Conservation (phyloP, 1,140 invertebrate genomes). For the Argopecten irradians region DNA sequence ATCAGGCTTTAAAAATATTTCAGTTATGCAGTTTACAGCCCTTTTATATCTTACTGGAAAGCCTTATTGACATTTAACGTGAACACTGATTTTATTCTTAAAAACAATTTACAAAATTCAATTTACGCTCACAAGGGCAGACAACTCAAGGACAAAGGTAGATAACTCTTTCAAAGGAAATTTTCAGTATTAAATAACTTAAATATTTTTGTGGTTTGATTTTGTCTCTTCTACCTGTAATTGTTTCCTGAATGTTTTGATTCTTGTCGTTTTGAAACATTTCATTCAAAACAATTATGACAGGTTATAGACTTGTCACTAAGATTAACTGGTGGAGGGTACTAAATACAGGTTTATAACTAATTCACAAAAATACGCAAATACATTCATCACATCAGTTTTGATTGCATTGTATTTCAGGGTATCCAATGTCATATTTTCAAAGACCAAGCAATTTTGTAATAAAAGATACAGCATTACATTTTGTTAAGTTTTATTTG, state of each 20-base stretch:
- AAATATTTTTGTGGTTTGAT: no score
- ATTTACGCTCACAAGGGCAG: no score
- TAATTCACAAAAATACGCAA: neutral
- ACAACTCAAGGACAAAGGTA: no score
- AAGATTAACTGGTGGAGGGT: neutral
- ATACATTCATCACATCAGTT: neutral
- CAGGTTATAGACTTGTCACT: neutral
- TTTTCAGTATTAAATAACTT: no score
- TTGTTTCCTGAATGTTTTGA: neutral
- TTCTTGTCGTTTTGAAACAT: neutral
- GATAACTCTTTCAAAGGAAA: no score
- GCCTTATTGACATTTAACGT: no score
- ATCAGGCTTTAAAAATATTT: no score
- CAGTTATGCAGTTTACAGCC: no score
- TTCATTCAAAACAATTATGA: neutral
- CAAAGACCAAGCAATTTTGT: neutral
- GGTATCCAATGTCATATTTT: slow-evolving; percentile 3
- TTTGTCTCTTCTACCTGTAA: neutral
- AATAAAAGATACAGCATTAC: slow-evolving; percentile 5
- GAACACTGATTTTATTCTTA: no score
- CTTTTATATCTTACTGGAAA: no score
- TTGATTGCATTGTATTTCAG: slow-evolving; percentile 15
- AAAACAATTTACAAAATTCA: no score
- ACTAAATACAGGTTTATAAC: neutral
- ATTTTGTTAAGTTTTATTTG: no score